Percentiles rank a stretch among this genome's conserved stretches.
Conservation (phyloP, 2,113 vertebrate species). For the Mustelus asterias region DNA sequence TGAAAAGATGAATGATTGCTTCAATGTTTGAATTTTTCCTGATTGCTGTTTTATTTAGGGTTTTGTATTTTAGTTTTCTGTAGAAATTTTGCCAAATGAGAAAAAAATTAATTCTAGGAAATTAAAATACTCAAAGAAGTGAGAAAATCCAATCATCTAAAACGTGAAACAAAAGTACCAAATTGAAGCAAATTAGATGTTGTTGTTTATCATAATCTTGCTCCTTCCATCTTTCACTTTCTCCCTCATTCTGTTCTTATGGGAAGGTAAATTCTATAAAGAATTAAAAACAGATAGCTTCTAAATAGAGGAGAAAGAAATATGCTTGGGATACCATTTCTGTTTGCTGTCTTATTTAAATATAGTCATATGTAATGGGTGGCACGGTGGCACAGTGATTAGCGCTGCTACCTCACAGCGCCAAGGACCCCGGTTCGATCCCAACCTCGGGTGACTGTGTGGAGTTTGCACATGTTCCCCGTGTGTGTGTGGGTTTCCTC, state of each 20-base stretch:
- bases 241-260: not conserved
- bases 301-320: not conserved
- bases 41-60: not conserved
- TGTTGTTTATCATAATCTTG: not conserved
- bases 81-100: not conserved
- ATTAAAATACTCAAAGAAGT: not conserved
- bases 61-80: not conserved
- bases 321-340: not conserved
- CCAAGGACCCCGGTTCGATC: no score
- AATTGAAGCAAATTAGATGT: not conserved
- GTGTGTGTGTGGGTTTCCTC: no score
- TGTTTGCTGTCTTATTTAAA: not conserved
- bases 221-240: not conserved
- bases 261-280: not conserved
- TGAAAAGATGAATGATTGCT: not conserved
- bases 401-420: no score
- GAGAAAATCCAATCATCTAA: not conserved
- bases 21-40: not conserved
- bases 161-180: not conserved
- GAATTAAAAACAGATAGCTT: not conserved
- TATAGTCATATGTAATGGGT: not conserved
- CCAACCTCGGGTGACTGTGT: no score
- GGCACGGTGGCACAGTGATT: no score
- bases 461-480: no score
- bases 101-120: not conserved